A percentile compares a stretch with the other conserved stretches of the same genome.
phyloP scores from a whole-genome alignment of 2,888 invertebrate genomes.

The Strigamia transsilvanica region DNA sequence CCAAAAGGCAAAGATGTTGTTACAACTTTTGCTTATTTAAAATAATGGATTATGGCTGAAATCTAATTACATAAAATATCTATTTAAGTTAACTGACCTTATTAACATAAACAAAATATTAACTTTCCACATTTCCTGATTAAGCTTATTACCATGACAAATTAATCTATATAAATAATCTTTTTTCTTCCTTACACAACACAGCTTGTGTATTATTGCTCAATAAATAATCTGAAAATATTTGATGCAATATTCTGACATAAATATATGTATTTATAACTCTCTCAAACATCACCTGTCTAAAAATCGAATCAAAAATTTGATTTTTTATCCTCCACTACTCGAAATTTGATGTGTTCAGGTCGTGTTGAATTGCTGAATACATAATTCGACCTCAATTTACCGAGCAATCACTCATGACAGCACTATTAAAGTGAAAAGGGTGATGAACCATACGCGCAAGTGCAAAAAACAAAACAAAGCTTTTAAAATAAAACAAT shows the following conservation, averaged over 20 bases:
- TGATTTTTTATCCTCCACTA: not conserved
- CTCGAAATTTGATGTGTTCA: constrained; percentile 14
- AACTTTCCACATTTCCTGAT: not conserved
- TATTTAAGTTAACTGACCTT: not conserved
- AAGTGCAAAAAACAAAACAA: constrained; percentile 11
- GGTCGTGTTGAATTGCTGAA: constrained; percentile 35
- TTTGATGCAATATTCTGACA: not conserved
- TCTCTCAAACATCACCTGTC: not conserved
- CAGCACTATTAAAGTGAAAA: not conserved
- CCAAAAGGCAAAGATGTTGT: not conserved
- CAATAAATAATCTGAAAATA: not conserved
- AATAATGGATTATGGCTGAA: no score
- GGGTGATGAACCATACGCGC: constrained; percentile 13
- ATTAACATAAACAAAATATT: not conserved
- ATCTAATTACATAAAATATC: not conserved
- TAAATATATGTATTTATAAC: not conserved
- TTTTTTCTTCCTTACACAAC: not conserved
- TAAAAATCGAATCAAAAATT: constrained; percentile 7
- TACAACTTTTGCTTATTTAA: not conserved
- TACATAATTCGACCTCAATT: constrained; percentile 29
- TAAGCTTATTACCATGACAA: not conserved
- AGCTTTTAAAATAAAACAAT: not conserved
- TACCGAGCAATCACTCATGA: constrained; percentile 4
- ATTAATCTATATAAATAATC: not conserved
- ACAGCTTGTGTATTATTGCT: no score